These are phyloP conservation scores for Drosophila punjabiensis DNA, from an alignment of 1,140 invertebrate species.

Conservation along the genomic window DNA sequence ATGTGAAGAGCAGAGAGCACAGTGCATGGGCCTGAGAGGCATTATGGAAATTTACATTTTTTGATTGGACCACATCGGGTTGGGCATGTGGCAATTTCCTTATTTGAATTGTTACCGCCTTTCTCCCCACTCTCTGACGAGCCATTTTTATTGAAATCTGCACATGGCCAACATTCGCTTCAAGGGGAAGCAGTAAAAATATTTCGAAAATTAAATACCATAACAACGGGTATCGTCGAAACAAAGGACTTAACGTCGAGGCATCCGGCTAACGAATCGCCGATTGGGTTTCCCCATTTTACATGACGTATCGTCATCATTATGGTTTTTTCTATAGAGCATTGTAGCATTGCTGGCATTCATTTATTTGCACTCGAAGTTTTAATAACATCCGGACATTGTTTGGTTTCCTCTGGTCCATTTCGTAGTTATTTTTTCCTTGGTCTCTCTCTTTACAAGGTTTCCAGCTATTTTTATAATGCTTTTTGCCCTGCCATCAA, in stretches of 20 bases:
- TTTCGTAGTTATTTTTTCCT: neutral
- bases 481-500: neutral
- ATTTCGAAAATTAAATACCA: slow-evolving; percentile 53
- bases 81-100: slow-evolving; percentile 19
- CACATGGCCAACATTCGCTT: neutral
- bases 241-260: slow-evolving; percentile 41
- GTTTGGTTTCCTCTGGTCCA: neutral
- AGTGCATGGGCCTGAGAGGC: neutral
- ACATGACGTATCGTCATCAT: slow-evolving; percentile 28
- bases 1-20: neutral
- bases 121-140: neutral
- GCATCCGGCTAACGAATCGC: slow-evolving; percentile 38
- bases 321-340: slow-evolving; percentile 17
- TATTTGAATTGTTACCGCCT: slow-evolving; percentile 1
- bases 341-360: slow-evolving; percentile 19
- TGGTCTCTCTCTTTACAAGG: neutral
- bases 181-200: slow-evolving; percentile 12
- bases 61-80: slow-evolving; percentile 23
- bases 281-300: slow-evolving; percentile 13
- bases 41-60: slow-evolving; percentile 26
- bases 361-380: slow-evolving; percentile 54
- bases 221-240: slow-evolving; percentile 31
- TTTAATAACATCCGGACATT: slow-evolving; percentile 31
- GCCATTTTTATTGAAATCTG: slow-evolving; percentile 32
- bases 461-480: neutral